Evolutionary conservation across 2,113 vertebrate genomes (phyloP).

Genomic region (Pantherophis guttatus): DNA sequence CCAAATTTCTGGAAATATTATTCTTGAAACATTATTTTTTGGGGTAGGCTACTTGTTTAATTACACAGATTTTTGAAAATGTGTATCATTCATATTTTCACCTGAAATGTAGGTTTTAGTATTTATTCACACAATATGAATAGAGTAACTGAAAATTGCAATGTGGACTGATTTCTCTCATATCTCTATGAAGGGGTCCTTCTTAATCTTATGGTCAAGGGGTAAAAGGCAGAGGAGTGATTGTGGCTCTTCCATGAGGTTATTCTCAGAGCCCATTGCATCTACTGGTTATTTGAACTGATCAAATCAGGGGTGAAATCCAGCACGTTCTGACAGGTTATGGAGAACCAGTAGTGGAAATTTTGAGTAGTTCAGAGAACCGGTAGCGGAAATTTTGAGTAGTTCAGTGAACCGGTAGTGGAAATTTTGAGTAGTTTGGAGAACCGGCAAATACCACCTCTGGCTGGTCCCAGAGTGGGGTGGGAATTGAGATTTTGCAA

Average conservation of each 20-base stretch:
- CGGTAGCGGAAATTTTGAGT: too few species aligned
- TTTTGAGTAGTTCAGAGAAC: too few species aligned
- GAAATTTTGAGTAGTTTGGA: too few species aligned
- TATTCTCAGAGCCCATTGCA: neutral
- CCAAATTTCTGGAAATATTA: neutral
- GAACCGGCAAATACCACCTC: too few species aligned
- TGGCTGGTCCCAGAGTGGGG: too few species aligned
- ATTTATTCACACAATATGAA: neutral
- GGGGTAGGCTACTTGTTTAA: neutral
- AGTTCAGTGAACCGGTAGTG: too few species aligned
- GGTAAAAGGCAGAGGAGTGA: too few species aligned
- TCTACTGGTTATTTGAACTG: neutral
- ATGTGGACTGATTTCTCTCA: neutral
- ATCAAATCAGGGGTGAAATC: neutral
- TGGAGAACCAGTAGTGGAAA: too few species aligned
- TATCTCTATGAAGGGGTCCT: neutral
- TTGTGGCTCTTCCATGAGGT: neutral
- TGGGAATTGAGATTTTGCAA: too few species aligned
- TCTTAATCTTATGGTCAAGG: neutral
- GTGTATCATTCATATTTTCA: neutral
- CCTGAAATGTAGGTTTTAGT: neutral
- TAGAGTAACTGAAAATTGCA: neutral
- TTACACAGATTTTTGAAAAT: neutral
- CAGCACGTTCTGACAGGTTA: too few species aligned
- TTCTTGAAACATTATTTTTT: neutral